Evolutionary conservation across 2,888 invertebrate species (phyloP).

Genomic region (Didymodactylos carnosus): DNA sequence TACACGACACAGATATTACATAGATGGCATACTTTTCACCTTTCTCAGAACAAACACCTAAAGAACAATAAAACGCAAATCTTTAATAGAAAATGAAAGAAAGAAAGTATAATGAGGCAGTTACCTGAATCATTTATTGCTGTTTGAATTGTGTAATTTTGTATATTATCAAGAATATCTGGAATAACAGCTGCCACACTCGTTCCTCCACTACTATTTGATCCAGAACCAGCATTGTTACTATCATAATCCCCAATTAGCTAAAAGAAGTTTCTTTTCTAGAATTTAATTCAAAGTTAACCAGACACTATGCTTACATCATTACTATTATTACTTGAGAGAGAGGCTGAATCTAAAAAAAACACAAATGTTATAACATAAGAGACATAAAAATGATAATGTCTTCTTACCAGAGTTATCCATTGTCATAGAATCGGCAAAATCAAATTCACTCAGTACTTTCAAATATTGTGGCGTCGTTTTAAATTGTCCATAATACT

Average conservation of each 20-base stretch:
- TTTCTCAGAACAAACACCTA: background rate
- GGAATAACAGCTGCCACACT: background rate
- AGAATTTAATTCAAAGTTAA: background rate
- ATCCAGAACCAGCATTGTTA: too few species aligned
- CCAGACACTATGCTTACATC: too few species aligned
- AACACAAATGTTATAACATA: background rate
- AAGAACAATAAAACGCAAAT: background rate
- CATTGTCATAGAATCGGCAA: conserved; percentile 23
- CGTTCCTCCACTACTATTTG: background rate
- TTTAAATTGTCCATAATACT: conserved; percentile 42
- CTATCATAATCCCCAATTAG: too few species aligned
- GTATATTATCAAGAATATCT: background rate
- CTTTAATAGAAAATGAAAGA: background rate
- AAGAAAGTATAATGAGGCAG: background rate
- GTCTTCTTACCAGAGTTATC: background rate
- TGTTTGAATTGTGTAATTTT: background rate
- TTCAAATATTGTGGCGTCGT: conserved; percentile 48
- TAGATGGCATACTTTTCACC: background rate
- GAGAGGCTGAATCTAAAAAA: background rate
- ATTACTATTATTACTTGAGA: background rate
- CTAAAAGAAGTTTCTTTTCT: background rate
- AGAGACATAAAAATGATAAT: background rate
- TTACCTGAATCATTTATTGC: background rate
- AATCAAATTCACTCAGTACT: conserved; percentile 51
- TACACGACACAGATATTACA: background rate